A percentile compares a stretch with the other conserved stretches of the same genome.
These are phyloP conservation scores for Drosophila mauritiana DNA, from an alignment of 1,140 invertebrate species.

Conservation along the genomic window DNA sequence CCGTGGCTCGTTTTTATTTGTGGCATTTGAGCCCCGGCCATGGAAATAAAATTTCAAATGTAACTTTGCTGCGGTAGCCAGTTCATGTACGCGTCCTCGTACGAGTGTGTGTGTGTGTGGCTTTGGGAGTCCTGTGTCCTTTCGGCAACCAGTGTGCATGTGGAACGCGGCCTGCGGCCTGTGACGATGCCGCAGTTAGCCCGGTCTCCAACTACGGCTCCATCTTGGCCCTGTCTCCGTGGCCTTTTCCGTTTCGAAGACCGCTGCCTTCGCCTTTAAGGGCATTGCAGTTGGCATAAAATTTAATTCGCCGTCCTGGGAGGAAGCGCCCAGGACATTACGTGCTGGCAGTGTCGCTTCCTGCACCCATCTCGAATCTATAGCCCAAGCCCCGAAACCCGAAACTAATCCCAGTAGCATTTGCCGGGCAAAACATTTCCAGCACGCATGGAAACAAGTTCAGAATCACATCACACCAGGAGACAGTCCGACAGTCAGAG, in stretches of 20 bases:
- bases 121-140: background rate
- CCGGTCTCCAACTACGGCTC: slow-evolving; percentile 8
- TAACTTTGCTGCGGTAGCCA: slow-evolving; percentile 48
- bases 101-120: slow-evolving; percentile 3
- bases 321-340: slow-evolving; percentile 32
- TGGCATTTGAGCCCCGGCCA: slow-evolving; percentile 56
- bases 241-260: background rate
- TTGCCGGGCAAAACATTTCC: slow-evolving; percentile 32
- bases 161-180: slow-evolving; percentile 6
- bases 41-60: slow-evolving; percentile 71
- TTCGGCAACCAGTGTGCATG: slow-evolving; percentile 16
- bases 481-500: background rate
- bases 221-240: slow-evolving; percentile 19
- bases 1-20: slow-evolving; percentile 62
- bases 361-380: background rate
- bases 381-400: background rate
- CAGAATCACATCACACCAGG: slow-evolving; percentile 6
- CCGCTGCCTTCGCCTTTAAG: slow-evolving; percentile 23
- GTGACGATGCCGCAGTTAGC: slow-evolving; percentile 28
- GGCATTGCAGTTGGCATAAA: slow-evolving; percentile 74
- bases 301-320: slow-evolving; percentile 61
- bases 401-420: slow-evolving; percentile 25
- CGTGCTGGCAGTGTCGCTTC: slow-evolving; percentile 26
- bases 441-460: slow-evolving; percentile 53
- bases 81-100: slow-evolving; percentile 6